These are phyloP conservation scores for Serrognathus titanus DNA, from an alignment of 2,888 invertebrate genomes.

Conservation along the genomic window DNA sequence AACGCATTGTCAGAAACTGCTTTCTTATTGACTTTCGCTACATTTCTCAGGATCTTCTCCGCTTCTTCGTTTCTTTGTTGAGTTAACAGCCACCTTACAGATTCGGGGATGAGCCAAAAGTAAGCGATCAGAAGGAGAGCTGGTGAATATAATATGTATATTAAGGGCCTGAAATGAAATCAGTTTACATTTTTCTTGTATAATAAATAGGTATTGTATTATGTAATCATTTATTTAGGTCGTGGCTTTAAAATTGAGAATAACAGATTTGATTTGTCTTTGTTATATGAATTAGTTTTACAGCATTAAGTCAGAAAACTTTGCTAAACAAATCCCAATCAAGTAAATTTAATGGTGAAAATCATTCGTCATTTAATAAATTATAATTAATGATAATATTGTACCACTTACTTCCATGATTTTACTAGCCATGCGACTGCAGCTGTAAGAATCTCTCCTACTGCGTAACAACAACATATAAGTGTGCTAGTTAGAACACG, in stretches of 20 bases:
- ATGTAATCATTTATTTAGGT: too few species aligned
- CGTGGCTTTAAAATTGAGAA: neutral
- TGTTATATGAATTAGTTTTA: too few species aligned
- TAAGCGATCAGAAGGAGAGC: conserved; percentile 65
- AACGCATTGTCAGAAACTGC: conserved; percentile 37
- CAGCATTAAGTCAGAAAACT: too few species aligned
- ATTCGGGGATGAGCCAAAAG: conserved; percentile 68
- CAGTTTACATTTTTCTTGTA: neutral
- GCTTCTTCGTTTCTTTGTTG: conserved; percentile 58
- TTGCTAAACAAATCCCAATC: too few species aligned
- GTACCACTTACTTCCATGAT: conserved; percentile 59
- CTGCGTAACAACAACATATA: conserved; percentile 66
- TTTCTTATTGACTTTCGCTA: conserved; percentile 60
- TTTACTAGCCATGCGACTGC: conserved; percentile 63
- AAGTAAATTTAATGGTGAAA: too few species aligned
- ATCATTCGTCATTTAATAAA: neutral
- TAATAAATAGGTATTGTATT: neutral
- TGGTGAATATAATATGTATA: conserved; percentile 59
- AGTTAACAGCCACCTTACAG: conserved; percentile 71
- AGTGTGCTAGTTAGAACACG: conserved; percentile 70
- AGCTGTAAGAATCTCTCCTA: conserved; percentile 67
- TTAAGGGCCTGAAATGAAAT: conserved; percentile 32
- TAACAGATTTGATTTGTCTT: too few species aligned
- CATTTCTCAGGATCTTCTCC: conserved; percentile 56
- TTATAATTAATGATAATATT: neutral